phyloP scores from a whole-genome alignment of 30 jellyfish, hydroid and myxozoan species.

The Cassiopea andromeda region DNA sequence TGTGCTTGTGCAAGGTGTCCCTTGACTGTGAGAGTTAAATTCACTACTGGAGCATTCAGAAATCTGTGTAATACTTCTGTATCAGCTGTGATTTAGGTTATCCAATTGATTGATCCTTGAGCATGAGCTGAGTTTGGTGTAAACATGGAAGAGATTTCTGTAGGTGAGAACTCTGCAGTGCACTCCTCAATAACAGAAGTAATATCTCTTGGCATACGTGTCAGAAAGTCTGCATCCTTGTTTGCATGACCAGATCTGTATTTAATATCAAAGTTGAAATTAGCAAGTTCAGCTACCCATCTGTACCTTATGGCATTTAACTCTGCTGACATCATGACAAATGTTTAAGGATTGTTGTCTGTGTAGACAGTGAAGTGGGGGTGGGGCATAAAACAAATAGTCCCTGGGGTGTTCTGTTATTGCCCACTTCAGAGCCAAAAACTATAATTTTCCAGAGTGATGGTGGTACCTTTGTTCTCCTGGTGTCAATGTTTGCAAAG shows the following conservation, averaged over 20 bases:
- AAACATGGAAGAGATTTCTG: constrained; percentile 6
- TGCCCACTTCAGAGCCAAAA: constrained; percentile 79
- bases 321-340: constrained; percentile 58
- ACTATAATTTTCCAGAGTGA: constrained; percentile 53
- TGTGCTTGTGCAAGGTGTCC: too few relatives aligned
- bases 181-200: not conserved
- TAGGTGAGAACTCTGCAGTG: constrained; percentile 8
- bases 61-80: too few relatives aligned
- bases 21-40: too few relatives aligned
- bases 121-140: not conserved
- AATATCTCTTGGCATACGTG: constrained; percentile 37
- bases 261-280: constrained; percentile 33
- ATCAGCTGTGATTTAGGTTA: too few relatives aligned
- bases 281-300: constrained; percentile 56
- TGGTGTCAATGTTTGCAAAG: constrained; percentile 60
- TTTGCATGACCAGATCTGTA: constrained; percentile 51
- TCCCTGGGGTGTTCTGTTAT: constrained; percentile 54
- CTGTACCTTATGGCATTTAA: constrained; percentile 73
- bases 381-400: constrained; percentile 27
- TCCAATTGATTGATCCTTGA: too few relatives aligned
- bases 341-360: constrained; percentile 56
- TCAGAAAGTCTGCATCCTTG: constrained; percentile 53
- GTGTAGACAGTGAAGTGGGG: constrained; percentile 55
- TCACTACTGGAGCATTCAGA: too few relatives aligned
- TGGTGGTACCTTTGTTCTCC: constrained; percentile 66